These are phyloP conservation scores for Enchytraeus crypticus DNA, from an alignment of 2,888 invertebrate genomes.

Conservation along the genomic window DNA sequence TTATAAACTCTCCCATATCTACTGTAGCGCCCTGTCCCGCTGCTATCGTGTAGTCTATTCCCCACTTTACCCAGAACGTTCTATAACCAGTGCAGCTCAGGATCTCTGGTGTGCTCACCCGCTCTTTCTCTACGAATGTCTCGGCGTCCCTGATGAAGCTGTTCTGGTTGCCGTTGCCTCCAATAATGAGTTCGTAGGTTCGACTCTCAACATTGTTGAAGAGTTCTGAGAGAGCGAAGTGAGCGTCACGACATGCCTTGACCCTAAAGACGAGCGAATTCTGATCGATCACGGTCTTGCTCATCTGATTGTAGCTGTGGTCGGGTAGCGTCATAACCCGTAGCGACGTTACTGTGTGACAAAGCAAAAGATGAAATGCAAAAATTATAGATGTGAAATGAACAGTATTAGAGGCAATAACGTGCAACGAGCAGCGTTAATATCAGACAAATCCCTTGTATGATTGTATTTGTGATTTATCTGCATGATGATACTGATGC, in stretches of 20 bases:
- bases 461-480: no score
- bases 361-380: no score
- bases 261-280: slow-evolving; percentile 7
- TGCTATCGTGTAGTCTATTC: background rate
- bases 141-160: slow-evolving; percentile 2
- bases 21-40: slow-evolving; percentile 5
- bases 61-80: slow-evolving; percentile 10
- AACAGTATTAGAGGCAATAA: no score
- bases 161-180: slow-evolving; percentile 1
- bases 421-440: no score
- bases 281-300: background rate
- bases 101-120: slow-evolving; percentile 6
- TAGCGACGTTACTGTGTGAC: slow-evolving; percentile 5
- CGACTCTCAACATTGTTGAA: background rate
- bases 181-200: slow-evolving; percentile 10
- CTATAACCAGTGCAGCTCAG: slow-evolving; percentile 12
- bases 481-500: no score
- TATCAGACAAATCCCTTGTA: no score
- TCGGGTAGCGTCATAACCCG: background rate
- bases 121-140: background rate
- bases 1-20: background rate
- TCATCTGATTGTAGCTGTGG: slow-evolving; percentile 7
- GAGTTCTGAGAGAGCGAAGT: background rate
- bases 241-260: slow-evolving; percentile 8
- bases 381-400: no score